Evolutionary conservation across 2,113 vertebrate genomes (phyloP).

Genomic region (Paramisgurnus dabryanus): DNA sequence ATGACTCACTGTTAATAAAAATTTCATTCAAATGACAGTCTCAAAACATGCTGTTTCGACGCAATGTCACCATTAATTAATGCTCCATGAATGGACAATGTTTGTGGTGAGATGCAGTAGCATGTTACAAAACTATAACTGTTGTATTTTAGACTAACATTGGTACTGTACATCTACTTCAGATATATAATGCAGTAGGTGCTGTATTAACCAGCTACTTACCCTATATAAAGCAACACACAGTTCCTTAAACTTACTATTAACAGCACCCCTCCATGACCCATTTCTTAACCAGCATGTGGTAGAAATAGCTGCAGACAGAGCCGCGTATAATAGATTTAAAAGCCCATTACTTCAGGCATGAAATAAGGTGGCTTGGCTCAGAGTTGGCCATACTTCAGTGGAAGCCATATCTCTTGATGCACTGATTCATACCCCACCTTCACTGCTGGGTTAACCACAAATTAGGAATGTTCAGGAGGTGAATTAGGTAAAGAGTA

Average conservation of each 20-base stretch:
- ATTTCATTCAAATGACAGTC: conserved; percentile 55
- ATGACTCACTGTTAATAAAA: conserved; percentile 69
- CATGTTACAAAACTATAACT: conserved; percentile 40
- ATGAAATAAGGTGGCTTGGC: conserved; percentile 33
- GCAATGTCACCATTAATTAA: conserved; percentile 56
- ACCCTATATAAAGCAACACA: background rate
- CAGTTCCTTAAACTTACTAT: background rate
- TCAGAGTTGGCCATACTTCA: conserved; percentile 25
- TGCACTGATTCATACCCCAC: conserved; percentile 21
- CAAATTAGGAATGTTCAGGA: conserved; percentile 46
- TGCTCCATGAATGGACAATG: conserved; percentile 47
- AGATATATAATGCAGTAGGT: background rate
- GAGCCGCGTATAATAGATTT: conserved; percentile 1
- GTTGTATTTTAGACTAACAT: background rate
- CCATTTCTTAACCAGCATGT: conserved; percentile 9
- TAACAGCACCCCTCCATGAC: conserved; percentile 17
- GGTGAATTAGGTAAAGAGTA: conserved; percentile 53
- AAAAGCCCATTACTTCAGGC: conserved; percentile 20
- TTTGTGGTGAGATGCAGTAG: conserved; percentile 47
- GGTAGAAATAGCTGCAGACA: background rate
- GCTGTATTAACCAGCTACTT: background rate
- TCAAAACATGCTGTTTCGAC: conserved; percentile 56
- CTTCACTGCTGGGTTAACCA: conserved; percentile 36
- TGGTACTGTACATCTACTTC: background rate
- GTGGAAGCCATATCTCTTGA: conserved; percentile 31